Conservation (phyloP, 2,797 vertebrate genomes). For the Parauchenoglanis punctatus region DNA sequence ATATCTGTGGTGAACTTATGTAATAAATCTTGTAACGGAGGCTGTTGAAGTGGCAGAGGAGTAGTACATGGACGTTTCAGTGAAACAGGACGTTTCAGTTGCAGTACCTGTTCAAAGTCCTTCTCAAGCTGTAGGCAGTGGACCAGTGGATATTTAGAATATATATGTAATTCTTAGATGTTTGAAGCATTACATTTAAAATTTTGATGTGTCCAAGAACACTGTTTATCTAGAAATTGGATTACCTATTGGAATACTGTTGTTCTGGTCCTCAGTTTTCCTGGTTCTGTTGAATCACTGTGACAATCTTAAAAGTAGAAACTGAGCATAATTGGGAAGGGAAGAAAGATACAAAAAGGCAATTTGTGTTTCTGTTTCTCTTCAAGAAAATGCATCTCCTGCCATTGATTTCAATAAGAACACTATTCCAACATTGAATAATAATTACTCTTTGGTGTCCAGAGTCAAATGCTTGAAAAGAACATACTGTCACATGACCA, state of each 20-base stretch:
- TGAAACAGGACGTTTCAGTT: not conserved
- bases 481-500: not conserved
- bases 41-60: not conserved
- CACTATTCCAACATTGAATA: not conserved
- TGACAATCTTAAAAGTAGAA: not conserved
- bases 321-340: not conserved
- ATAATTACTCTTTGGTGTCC: not conserved
- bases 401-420: not conserved
- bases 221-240: not conserved
- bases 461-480: not conserved
- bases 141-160: not conserved
- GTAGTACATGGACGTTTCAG: not conserved
- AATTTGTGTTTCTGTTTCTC: not conserved
- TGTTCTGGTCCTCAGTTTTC: not conserved
- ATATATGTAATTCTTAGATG: not conserved
- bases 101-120: not conserved
- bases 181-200: not conserved
- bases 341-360: not conserved
- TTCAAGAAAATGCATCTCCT: not conserved
- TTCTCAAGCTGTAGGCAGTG: not conserved
- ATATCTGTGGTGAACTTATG: not conserved
- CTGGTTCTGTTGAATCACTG: not conserved
- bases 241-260: not conserved
- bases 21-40: not conserved
- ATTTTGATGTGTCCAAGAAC: not conserved